These are phyloP conservation scores for Stomorhina lunata DNA, from an alignment of 2,888 invertebrate genomes.

Conservation along the genomic window DNA sequence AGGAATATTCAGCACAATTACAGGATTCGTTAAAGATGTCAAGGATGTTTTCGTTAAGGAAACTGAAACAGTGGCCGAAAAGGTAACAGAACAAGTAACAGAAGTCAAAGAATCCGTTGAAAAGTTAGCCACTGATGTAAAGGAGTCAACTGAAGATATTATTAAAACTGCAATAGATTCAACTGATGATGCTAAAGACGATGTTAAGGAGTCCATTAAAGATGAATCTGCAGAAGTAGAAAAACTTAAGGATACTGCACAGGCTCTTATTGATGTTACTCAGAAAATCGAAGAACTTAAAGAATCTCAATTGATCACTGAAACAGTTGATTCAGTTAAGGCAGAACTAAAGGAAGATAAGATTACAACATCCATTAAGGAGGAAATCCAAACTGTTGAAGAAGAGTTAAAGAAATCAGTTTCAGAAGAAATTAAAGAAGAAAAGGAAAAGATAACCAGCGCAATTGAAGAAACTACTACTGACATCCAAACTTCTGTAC, in stretches of 20 bases:
- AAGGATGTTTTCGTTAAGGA: too few relatives aligned
- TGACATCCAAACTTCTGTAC: background rate
- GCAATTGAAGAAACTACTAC: background rate
- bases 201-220: too few relatives aligned
- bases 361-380: too few relatives aligned
- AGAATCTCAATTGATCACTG: background rate
- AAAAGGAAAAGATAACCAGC: constrained; percentile 9
- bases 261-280: constrained; percentile 46
- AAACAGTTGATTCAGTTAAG: background rate
- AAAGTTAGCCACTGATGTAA: constrained; percentile 36
- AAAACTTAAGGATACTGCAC: constrained; percentile 41
- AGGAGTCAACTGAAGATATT: constrained; percentile 6
- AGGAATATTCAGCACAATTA: constrained; percentile 33
- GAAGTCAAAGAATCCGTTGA: constrained; percentile 32
- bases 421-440: background rate
- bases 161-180: constrained; percentile 45
- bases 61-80: constrained; percentile 60
- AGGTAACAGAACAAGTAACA: constrained; percentile 13
- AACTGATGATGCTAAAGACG: constrained; percentile 50
- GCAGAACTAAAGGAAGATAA: background rate
- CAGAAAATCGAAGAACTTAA: constrained; percentile 51
- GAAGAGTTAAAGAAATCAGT: background rate
- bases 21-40: too few relatives aligned
- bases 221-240: constrained; percentile 57
- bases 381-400: background rate